Conservation (phyloP, 1,140 invertebrate genomes). For the Choristoneura fumiferana region DNA sequence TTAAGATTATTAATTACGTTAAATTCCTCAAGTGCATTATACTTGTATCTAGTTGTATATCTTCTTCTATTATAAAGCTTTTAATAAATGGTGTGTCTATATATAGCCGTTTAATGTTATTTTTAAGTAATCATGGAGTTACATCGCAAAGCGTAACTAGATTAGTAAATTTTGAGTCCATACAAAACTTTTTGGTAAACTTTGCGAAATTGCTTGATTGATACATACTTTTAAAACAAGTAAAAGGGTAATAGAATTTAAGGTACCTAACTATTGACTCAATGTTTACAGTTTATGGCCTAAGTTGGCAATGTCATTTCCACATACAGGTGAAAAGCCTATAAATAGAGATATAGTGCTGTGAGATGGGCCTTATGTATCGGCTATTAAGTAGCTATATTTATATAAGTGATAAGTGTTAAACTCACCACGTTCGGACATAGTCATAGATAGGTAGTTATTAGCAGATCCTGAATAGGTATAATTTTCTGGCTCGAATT, state of each 20-base stretch:
- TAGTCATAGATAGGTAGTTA: constrained; percentile 24
- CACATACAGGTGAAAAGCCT: too few relatives aligned
- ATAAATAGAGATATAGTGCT: neutral
- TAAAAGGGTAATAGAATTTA: constrained; percentile 14
- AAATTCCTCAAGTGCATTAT: constrained; percentile 15
- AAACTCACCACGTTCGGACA: constrained; percentile 73
- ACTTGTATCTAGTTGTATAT: neutral
- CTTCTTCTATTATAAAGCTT: too few relatives aligned
- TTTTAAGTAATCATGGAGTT: neutral
- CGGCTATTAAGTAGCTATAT: constrained; percentile 25
- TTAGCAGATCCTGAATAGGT: constrained; percentile 28
- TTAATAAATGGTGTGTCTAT: too few relatives aligned
- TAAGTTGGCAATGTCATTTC: too few relatives aligned
- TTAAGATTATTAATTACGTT: constrained; percentile 7
- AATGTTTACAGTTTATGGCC: too few relatives aligned
- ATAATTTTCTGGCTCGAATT: neutral
- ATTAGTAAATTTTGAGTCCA: neutral
- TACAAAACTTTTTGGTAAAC: neutral
- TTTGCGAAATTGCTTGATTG: neutral
- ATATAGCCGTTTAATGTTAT: too few relatives aligned
- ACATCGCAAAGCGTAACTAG: neutral
- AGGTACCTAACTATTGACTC: neutral
- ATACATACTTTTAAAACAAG: neutral
- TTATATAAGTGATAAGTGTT: constrained; percentile 41
- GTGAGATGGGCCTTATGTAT: constrained; percentile 43